phyloP scores from a whole-genome alignment of 1,140 invertebrate species.

The Bombus confusus region DNA sequence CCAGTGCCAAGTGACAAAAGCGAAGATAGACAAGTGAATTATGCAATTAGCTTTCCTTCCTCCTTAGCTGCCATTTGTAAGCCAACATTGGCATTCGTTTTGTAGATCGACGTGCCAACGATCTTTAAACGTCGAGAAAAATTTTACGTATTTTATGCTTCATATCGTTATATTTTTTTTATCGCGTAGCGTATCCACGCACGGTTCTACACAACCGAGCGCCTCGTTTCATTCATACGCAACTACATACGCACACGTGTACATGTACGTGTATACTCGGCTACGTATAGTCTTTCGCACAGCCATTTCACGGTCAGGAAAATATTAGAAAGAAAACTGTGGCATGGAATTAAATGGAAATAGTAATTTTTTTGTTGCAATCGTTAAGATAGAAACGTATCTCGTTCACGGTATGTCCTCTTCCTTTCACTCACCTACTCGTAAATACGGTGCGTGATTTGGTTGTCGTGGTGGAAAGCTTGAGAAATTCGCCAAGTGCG shows the following conservation, averaged over 20 bases:
- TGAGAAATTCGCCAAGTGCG: not conserved
- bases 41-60: not conserved
- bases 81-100: too few relatives aligned
- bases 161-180: too few relatives aligned
- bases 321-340: not conserved
- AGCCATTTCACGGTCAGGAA: too few relatives aligned
- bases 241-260: not conserved
- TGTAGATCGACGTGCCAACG: not conserved
- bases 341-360: not conserved
- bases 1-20: conserved; percentile 1
- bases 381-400: not conserved
- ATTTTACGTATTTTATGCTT: not conserved
- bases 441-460: not conserved
- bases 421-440: not conserved
- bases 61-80: not conserved
- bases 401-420: not conserved
- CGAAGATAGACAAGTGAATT: not conserved
- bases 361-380: not conserved
- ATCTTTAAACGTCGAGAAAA: not conserved
- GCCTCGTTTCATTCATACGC: not conserved
- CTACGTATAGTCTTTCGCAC: not conserved
- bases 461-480: not conserved
- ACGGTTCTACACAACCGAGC: not conserved
- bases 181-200: not conserved
- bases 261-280: not conserved